Conservation (phyloP, 23 tunicate species). For the Ciona savignyi region DNA sequence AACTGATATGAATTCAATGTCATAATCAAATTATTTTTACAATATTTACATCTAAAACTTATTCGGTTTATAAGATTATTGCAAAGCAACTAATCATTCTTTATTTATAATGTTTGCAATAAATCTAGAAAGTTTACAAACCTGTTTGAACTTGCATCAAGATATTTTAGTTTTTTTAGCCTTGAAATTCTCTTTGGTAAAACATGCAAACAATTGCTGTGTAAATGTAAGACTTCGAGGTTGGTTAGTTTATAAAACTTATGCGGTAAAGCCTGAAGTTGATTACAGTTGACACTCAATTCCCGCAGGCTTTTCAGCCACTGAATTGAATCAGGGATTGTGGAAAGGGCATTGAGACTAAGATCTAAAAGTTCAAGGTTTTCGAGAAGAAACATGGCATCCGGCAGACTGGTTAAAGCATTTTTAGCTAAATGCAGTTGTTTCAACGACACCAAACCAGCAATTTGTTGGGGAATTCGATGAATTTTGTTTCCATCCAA, state of each 20-base stretch:
- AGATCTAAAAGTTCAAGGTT: slow-evolving; percentile 37
- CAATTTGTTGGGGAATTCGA: slow-evolving; percentile 50
- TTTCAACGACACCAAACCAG: slow-evolving; percentile 18
- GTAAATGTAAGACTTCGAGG: slow-evolving; percentile 51
- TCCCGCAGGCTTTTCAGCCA: slow-evolving; percentile 47
- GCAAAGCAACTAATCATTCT: too few relatives aligned
- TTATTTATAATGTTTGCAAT: too few relatives aligned
- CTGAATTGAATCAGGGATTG: slow-evolving; percentile 53
- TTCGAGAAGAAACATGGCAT: slow-evolving; percentile 37
- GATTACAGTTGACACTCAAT: slow-evolving; percentile 39
- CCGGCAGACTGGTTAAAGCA: slow-evolving; percentile 24
- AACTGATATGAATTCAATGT: too few relatives aligned
- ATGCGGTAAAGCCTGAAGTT: slow-evolving; percentile 36
- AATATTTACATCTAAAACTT: too few relatives aligned
- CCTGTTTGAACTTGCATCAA: slow-evolving; percentile 87
- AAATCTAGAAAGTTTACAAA: neutral
- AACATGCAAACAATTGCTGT: slow-evolving; percentile 40
- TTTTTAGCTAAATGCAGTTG: slow-evolving; percentile 41
- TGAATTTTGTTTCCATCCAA: slow-evolving; percentile 32
- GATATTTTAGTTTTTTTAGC: slow-evolving; percentile 22
- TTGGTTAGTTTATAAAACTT: slow-evolving; percentile 31
- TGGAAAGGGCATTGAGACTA: slow-evolving; percentile 22
- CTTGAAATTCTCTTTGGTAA: slow-evolving; percentile 79
- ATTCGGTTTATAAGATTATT: too few relatives aligned
- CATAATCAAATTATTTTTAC: too few relatives aligned